Percentiles rank a stretch among this genome's conserved stretches.
Evolutionary conservation across 2,797 vertebrate species (phyloP).

Genomic region (Delichon dasypus): DNA sequence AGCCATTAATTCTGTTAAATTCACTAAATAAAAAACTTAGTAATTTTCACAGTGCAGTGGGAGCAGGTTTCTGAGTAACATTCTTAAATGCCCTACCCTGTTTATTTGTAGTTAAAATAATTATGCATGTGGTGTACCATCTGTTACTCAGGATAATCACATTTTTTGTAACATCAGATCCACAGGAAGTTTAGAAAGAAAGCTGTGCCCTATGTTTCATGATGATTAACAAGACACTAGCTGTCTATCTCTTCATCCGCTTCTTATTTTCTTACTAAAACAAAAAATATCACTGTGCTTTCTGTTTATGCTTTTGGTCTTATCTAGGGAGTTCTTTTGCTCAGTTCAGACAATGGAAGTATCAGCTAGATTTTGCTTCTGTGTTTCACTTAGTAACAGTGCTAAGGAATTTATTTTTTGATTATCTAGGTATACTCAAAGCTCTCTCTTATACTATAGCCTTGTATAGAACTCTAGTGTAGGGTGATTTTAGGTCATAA

Average conservation of each 20-base stretch:
- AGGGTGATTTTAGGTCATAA: background rate
- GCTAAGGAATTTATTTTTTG: background rate
- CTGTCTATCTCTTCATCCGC: background rate
- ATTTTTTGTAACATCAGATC: background rate
- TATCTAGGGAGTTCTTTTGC: background rate
- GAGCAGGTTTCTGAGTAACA: background rate
- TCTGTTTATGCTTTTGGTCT: background rate
- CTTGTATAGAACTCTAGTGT: background rate
- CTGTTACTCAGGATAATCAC: background rate
- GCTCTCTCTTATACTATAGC: background rate
- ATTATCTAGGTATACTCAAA: background rate
- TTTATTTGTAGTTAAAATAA: slow-evolving; percentile 19
- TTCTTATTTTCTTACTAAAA: background rate
- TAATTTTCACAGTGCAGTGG: background rate
- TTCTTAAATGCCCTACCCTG: background rate
- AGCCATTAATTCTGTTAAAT: background rate
- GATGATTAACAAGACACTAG: background rate
- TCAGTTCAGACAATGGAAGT: background rate
- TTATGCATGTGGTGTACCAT: background rate
- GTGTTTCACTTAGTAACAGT: background rate
- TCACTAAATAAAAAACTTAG: background rate
- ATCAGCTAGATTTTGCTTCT: background rate
- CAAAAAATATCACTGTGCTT: background rate
- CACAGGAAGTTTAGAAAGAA: background rate
- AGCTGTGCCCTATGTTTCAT: background rate